Base-by-base conservation (phyloP, 2,113 vertebrate species). In the Ophthalmolycus amberensis region DNA sequence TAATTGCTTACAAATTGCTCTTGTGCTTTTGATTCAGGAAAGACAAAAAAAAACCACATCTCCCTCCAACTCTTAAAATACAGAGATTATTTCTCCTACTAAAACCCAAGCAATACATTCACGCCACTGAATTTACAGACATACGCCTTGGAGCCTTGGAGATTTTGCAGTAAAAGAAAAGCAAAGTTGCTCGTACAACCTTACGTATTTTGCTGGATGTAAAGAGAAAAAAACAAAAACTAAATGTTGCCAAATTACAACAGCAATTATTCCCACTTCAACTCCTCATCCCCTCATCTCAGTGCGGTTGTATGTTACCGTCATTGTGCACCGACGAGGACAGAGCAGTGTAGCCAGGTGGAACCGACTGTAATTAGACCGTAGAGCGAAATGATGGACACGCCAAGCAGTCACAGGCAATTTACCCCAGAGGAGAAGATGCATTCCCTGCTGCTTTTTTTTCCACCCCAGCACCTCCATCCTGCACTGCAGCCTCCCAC, bases 321-420 rank as follows among this genome's bases (percentile, higher is more conserved):
- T 75, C 56, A 22, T 48, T 50, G 67, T 70, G 64, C 78, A 9
- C 59, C 9, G 84, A 85, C 67, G 76, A 82, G 85, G 88, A 85
- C 71, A 60, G 65, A 73, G 82, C 50, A 0, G 78, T 37, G 83
- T 62, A 89, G 58, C 79, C 89, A 88, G 88, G 88, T 91, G 90
- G 91, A 93, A 93, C 93, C 58, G 0, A 18, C 83, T 88, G 87
- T 91, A 91, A 94, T 93, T 93, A 90, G 88, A 86, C 87, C 46
- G n/a, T 15, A n/a, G 90, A 89, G 87, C 81, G 75, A 86, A 83
- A 88, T 93, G 85, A 93, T 90, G 89, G 90, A 91, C 91, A 85
- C 62, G 72, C 89, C 90, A 87, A 82, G 83, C 85, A 85, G 86
- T 91, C 89, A 85, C 86, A 90, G 72, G 68, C 92, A 90, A 90